Conservation (phyloP, 2,797 vertebrate genomes). For the Pipistrellus pygmaeus region DNA sequence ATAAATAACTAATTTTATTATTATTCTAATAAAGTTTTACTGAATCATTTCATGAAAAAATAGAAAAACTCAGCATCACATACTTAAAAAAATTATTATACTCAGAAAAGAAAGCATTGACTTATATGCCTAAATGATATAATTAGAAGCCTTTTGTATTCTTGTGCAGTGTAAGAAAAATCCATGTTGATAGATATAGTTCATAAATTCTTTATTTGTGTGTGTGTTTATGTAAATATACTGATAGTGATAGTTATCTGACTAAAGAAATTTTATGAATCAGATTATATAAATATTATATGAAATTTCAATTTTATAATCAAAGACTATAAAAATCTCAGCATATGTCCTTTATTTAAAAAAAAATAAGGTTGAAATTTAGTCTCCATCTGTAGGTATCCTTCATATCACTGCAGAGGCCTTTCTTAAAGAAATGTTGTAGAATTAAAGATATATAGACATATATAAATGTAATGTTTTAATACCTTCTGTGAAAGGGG, state of each 20-base stretch:
- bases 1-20: constrained; percentile 14
- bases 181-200: neutral
- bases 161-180: neutral
- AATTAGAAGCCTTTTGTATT: neutral
- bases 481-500: neutral
- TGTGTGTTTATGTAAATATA: neutral
- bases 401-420: neutral
- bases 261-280: neutral
- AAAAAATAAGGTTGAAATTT: neutral
- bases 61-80: neutral
- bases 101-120: neutral
- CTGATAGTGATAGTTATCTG: neutral
- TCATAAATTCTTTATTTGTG: neutral
- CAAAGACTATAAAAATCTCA: neutral
- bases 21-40: neutral
- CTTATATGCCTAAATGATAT: neutral
- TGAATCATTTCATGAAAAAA: neutral
- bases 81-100: neutral
- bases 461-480: neutral
- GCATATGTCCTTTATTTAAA: neutral
- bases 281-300: neutral
- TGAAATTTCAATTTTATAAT: constrained; percentile 17
- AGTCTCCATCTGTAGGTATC: neutral
- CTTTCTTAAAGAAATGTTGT: neutral
- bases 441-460: neutral